Conservation (phyloP, 2,113 vertebrate species). For the Toxotes chatareus region DNA sequence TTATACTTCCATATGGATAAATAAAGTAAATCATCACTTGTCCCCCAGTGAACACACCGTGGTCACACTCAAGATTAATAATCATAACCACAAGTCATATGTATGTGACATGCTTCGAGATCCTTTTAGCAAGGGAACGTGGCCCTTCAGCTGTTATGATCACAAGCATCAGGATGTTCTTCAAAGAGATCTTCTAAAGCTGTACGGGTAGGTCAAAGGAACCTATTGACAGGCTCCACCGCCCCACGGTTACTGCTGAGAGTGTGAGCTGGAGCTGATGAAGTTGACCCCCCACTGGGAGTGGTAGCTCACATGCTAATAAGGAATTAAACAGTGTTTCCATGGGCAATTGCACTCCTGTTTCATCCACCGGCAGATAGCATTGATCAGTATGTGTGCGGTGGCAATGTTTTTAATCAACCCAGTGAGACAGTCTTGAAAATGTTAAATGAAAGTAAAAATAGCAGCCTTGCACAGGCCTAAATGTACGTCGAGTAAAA, state of each 20-base stretch:
- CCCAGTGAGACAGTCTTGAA: constrained; percentile 17
- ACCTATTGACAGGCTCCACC: constrained; percentile 50
- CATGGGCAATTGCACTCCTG: constrained; percentile 42
- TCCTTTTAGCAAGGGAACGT: not conserved
- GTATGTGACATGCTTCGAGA: not conserved
- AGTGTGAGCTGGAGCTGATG: constrained; percentile 36
- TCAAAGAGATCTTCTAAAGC: constrained; percentile 27
- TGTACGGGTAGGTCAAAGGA: constrained; percentile 32
- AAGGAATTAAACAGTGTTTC: constrained; percentile 53
- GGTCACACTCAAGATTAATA: not conserved
- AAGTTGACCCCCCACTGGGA: constrained; percentile 31
- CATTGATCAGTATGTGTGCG: constrained; percentile 59
- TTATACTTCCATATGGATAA: no score
- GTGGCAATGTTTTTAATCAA: constrained; percentile 42
- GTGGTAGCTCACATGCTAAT: constrained; percentile 53
- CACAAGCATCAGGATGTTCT: constrained; percentile 9
- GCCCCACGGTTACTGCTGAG: constrained; percentile 21
- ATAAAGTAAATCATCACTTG: not conserved
- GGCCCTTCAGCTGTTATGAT: constrained; percentile 2
- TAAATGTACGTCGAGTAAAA: not conserved
- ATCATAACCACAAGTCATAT: not conserved
- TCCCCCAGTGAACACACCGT: not conserved
- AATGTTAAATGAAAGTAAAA: constrained; percentile 20
- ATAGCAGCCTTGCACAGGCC: not conserved
- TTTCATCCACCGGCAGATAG: constrained; percentile 49